Conservation (phyloP, 2,888 invertebrate genomes). For the Hypomecis punctinalis region DNA sequence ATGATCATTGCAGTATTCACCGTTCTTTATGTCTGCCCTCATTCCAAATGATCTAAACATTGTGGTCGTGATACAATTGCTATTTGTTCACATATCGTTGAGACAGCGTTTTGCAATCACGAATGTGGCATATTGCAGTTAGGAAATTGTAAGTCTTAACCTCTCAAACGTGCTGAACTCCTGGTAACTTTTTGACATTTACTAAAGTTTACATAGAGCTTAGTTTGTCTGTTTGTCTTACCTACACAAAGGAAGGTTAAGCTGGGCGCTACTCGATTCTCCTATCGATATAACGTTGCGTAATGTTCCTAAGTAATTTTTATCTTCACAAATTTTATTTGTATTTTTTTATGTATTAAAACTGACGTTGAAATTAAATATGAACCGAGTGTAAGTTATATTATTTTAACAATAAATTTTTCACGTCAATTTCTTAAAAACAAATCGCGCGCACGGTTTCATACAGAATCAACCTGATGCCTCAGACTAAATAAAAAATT, state of each 20-base stretch:
- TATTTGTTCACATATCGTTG: slow-evolving; percentile 20
- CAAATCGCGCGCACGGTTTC: no score
- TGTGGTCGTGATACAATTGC: slow-evolving; percentile 5
- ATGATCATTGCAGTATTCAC: slow-evolving; percentile 32
- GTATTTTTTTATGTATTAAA: no score
- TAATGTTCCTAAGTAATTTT: no score
- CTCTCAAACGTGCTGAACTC: slow-evolving; percentile 12
- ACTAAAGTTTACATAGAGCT: slow-evolving; percentile 12
- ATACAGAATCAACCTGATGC: no score
- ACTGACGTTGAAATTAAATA: no score
- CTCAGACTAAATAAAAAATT: no score
- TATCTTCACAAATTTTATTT: no score
- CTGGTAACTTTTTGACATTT: slow-evolving; percentile 19
- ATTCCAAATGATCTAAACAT: slow-evolving; percentile 14
- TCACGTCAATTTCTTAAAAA: no score
- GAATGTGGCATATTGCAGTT: slow-evolving; percentile 9
- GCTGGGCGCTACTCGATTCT: not conserved
- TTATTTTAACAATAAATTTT: no score
- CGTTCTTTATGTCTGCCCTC: slow-evolving; percentile 17
- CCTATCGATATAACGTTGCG: no score
- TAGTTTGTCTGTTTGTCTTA: slow-evolving; percentile 1
- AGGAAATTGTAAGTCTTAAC: slow-evolving; percentile 9
- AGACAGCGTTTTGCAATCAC: slow-evolving; percentile 15
- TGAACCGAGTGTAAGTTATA: no score
- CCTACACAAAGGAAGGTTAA: slow-evolving; percentile 14